Percentiles rank a stretch among this genome's conserved stretches.
These are phyloP conservation scores for Rhabdomys dilectus DNA, from an alignment of 2,113 vertebrate genomes.

Conservation along the genomic window DNA sequence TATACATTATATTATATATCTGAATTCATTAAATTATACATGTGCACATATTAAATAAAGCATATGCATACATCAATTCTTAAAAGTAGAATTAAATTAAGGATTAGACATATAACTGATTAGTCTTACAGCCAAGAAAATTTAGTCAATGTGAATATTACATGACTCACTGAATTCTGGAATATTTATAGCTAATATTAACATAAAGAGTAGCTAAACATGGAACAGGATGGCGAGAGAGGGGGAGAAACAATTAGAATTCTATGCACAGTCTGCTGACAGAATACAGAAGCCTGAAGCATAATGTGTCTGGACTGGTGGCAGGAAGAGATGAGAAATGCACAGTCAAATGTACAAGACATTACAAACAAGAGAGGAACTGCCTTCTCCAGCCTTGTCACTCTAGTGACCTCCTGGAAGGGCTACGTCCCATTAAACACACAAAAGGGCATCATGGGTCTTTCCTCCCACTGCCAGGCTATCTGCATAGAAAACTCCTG, in stretches of 20 bases:
- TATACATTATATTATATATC: too few relatives aligned
- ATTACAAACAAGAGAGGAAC: neutral
- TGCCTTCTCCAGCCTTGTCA: neutral
- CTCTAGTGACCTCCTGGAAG: neutral
- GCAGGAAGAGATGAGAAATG: neutral
- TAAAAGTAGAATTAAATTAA: neutral
- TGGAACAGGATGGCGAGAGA: neutral
- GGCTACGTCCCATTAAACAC: neutral
- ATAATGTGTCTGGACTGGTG: neutral
- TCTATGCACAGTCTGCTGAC: neutral
- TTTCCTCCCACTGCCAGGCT: constrained; percentile 88
- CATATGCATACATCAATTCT: neutral
- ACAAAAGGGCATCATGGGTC: neutral
- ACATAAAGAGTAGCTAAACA: neutral
- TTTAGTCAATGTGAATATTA: neutral
- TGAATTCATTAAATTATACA: neutral
- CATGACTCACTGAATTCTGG: neutral
- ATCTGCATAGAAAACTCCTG: constrained; percentile 98
- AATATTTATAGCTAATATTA: neutral
- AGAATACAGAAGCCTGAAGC: neutral
- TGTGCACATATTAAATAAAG: neutral
- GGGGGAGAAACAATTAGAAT: neutral
- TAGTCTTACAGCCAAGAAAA: neutral
- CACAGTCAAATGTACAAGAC: neutral
- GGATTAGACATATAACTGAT: neutral